Conservation (phyloP, 2,888 invertebrate species). For the Caenorhabditis sp. region DNA sequence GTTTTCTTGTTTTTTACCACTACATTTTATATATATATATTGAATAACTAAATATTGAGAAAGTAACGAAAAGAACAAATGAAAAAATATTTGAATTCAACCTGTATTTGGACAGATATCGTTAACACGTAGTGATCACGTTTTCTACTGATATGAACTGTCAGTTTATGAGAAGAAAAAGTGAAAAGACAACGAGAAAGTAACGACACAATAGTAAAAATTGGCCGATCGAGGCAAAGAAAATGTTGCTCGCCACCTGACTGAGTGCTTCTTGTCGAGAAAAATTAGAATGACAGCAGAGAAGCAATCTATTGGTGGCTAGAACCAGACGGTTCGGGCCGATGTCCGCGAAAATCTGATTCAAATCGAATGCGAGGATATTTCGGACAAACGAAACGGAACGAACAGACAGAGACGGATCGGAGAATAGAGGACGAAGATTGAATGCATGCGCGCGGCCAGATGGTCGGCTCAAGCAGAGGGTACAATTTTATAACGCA, state of each 20-base stretch:
- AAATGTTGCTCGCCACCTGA: constrained; percentile 45
- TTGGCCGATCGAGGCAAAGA: constrained; percentile 15
- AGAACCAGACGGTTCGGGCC: background rate
- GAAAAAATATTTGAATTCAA: constrained; percentile 17
- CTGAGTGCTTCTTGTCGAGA: constrained; percentile 28
- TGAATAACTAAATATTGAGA: constrained; percentile 1
- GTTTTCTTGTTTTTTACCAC: no score
- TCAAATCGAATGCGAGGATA: constrained; percentile 7
- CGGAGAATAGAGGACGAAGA: background rate
- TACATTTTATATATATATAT: no score
- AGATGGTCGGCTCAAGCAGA: constrained; percentile 7
- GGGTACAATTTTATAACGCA: background rate
- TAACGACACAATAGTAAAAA: constrained; percentile 1
- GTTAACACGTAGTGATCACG: constrained; percentile 2
- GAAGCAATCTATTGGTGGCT: background rate
- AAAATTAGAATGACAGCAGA: constrained; percentile 49
- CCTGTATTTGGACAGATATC: background rate
- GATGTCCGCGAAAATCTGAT: constrained; percentile 1
- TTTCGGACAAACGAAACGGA: constrained; percentile 8
- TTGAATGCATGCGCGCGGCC: no score
- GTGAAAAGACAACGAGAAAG: background rate
- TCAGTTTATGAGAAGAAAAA: background rate
- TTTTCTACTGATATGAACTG: background rate
- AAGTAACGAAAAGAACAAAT: constrained; percentile 1
- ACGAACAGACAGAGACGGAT: background rate